Evolutionary conservation across 2,888 invertebrate species (phyloP).

Genomic region (Phaedon cochleariae): DNA sequence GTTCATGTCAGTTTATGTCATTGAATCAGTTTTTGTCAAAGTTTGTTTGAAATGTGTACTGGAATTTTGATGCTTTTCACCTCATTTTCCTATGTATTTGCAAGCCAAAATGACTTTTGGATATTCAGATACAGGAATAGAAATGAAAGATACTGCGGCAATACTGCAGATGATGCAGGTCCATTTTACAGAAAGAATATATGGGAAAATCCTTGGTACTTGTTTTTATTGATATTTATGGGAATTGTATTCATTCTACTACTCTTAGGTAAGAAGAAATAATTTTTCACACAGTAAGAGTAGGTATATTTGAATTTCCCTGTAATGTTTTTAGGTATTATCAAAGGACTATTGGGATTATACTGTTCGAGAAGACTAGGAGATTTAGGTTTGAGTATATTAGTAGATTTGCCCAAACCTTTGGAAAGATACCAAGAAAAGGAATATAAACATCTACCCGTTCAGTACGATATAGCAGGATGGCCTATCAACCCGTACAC

Average conservation of each 20-base stretch:
- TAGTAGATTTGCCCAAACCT: slow-evolving; percentile 65
- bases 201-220: slow-evolving; percentile 43
- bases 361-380: slow-evolving; percentile 61
- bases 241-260: slow-evolving; percentile 48
- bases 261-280: slow-evolving; percentile 45
- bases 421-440: slow-evolving; percentile 66
- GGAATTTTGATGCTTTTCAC: slow-evolving; percentile 19
- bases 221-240: slow-evolving; percentile 45
- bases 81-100: slow-evolving; percentile 12
- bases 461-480: slow-evolving; percentile 66
- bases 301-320: too few relatives aligned
- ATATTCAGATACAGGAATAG: slow-evolving; percentile 31
- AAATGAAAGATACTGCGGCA: slow-evolving; percentile 29
- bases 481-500: slow-evolving; percentile 71
- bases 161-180: not conserved
- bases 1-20: too few relatives aligned
- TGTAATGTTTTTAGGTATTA: slow-evolving; percentile 63
- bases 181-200: slow-evolving; percentile 43
- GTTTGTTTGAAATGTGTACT: slow-evolving; percentile 8
- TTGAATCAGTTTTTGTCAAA: not conserved
- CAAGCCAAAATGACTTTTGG: slow-evolving; percentile 20
- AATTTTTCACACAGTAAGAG: too few relatives aligned
- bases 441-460: slow-evolving; percentile 58
- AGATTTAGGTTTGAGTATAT: slow-evolving; percentile 64
- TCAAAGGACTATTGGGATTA: slow-evolving; percentile 67